Evolutionary conservation across 1,140 invertebrate species (phyloP).

Genomic region (Arion vulgaris): DNA sequence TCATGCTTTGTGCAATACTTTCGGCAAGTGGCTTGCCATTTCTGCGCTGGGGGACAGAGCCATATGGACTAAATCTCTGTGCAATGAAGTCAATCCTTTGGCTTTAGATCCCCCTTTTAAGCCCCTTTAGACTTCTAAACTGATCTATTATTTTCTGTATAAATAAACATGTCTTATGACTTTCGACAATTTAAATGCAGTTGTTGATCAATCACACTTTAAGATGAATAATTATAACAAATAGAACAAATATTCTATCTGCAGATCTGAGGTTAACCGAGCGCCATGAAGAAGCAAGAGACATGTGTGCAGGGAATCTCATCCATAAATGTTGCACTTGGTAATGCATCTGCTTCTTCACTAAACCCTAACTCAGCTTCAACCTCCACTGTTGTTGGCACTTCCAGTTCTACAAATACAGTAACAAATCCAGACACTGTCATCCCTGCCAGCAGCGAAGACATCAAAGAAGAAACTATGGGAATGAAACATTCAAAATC

Average conservation of each 20-base stretch:
- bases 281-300: conserved; percentile 47
- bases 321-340: conserved; percentile 16
- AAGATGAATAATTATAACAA: too few species aligned
- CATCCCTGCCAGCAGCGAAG: not conserved
- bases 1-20: too few species aligned
- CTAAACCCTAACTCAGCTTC: conserved; percentile 22
- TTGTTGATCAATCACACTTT: too few species aligned
- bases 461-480: not conserved
- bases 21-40: too few species aligned
- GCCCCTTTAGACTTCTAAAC: too few species aligned
- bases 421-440: not conserved
- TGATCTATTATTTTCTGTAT: too few species aligned
- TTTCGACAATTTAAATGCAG: too few species aligned
- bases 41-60: too few species aligned
- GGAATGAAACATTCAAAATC: conserved; percentile 63
- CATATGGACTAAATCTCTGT: too few species aligned
- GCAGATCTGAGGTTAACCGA: not conserved
- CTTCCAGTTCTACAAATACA: not conserved
- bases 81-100: too few species aligned
- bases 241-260: not conserved
- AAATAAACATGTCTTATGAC: too few species aligned
- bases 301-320: conserved; percentile 28
- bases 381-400: not conserved
- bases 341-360: conserved; percentile 15
- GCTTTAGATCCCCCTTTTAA: too few species aligned